Base-by-base conservation (phyloP, 2,113 vertebrate genomes). In the Xyrauchen texanus region DNA sequence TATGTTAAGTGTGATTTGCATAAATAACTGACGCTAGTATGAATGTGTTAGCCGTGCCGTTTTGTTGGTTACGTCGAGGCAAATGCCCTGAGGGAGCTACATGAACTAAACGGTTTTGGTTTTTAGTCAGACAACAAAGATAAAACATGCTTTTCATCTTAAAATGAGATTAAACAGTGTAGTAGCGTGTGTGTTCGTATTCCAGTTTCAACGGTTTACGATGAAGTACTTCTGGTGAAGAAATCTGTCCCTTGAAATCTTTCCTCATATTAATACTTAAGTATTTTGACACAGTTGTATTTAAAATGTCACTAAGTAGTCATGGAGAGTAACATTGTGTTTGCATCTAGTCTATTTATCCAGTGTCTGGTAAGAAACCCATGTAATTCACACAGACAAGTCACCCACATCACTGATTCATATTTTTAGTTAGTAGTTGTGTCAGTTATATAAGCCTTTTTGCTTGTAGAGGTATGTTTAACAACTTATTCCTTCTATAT, bases 361-460 rank as follows among this genome's bases (percentile, higher is more conserved):
- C 2, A 57, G 55, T 57, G 13, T 71, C 68, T 71, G 53, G 11
- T 16, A 58, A 16, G 7, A 70, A n/a, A 53, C 49, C 8, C 7
- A 16, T 58, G 34, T 45, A 46, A 46, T 10, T 58, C 13, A 6
- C 55, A 57, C 13, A 60, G 69, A 13, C 55, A 45, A 9, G 13
- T 58, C 68, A 70, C 52, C 51, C 68, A 71, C 68, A 11, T 71
- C 11, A 70, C 8, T n/a, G 21, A 45, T 46, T 58, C 53, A 60
- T 11, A 58, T 71, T 71, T 58, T 71, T 46, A 11, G 47, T 68
- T 5, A 71, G 53, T 12, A 16, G 58, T 46, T 46, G 69, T 71
- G 69, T 13, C 69, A 58, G 42, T 58, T 72, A 46, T 44, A 46
- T 58, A 60, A 58, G 69, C 46, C 52, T 60, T 60, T 58, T 53